Evolutionary conservation across 1,140 invertebrate species (phyloP).

Genomic region (Acyrthosiphon pisum): DNA sequence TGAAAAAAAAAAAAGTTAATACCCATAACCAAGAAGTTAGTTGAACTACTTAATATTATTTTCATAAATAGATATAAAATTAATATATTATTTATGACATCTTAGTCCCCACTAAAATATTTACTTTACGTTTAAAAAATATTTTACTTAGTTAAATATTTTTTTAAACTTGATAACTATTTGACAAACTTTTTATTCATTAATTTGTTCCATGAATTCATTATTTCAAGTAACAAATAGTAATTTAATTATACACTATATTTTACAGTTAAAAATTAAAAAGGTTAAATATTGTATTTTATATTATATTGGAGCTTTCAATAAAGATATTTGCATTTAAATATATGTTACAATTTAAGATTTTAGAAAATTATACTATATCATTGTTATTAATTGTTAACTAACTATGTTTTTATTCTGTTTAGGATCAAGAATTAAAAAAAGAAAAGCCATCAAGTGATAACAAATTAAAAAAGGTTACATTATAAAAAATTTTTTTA

Average conservation of each 20-base stretch:
- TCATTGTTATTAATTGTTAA: neutral
- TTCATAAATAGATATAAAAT: neutral
- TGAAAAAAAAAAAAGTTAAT: slow-evolving; percentile 67
- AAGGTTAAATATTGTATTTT: too few species aligned
- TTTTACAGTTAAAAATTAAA: neutral
- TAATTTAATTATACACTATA: neutral
- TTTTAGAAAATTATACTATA: too few species aligned
- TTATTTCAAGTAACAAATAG: neutral
- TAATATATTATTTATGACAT: neutral
- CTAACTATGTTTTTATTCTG: neutral
- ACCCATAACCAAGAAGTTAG: neutral
- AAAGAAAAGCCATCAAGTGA: slow-evolving; percentile 65
- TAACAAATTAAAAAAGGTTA: neutral
- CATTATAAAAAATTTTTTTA: too few species aligned
- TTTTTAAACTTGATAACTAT: neutral
- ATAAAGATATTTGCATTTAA: neutral
- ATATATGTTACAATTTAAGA: too few species aligned
- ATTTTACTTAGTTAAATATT: too few species aligned
- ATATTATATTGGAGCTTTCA: neutral
- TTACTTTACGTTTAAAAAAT: too few species aligned
- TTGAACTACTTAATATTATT: neutral
- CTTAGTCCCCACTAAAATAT: neutral
- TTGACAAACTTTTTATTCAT: neutral
- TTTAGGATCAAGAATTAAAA: slow-evolving; percentile 63
- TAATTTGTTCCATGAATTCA: too few species aligned